Conservation (phyloP, 2,797 vertebrate species). For the Chelon auratus region DNA sequence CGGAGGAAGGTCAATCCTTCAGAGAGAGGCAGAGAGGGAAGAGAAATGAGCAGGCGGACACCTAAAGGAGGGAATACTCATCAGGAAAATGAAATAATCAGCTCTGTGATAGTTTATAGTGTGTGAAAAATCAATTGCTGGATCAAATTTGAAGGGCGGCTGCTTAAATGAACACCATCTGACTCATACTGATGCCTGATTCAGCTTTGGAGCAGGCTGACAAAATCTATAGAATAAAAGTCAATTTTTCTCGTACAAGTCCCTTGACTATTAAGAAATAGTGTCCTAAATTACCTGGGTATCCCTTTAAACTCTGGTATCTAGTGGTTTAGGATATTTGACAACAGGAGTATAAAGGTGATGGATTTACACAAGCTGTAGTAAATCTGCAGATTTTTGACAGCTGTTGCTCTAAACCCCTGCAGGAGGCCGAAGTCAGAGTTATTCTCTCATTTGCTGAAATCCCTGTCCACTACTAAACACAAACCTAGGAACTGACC, state of each 20-base stretch:
- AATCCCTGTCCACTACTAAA: constrained; percentile 47
- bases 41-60: constrained; percentile 12
- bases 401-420: constrained; percentile 30
- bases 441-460: constrained; percentile 33
- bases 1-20: constrained; percentile 87
- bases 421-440: constrained; percentile 10
- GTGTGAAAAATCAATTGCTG: constrained; percentile 15
- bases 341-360: constrained; percentile 12
- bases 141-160: constrained; percentile 24
- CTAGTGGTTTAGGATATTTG: constrained; percentile 7
- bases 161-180: constrained; percentile 7
- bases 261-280: neutral
- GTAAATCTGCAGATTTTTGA: constrained; percentile 29
- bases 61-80: constrained; percentile 2
- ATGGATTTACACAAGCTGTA: constrained; percentile 14
- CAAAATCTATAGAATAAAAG: neutral
- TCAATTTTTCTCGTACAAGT: neutral
- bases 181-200: constrained; percentile 12
- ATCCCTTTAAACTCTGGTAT: constrained; percentile 4
- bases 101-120: constrained; percentile 21
- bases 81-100: constrained; percentile 15
- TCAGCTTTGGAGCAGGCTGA: constrained; percentile 6
- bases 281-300: neutral
- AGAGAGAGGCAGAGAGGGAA: constrained; percentile 20
- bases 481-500: constrained; percentile 56